Percentiles rank a stretch among this genome's conserved stretches.
phyloP scores from a whole-genome alignment of 2,888 invertebrate species.

The Cryptus armator region DNA sequence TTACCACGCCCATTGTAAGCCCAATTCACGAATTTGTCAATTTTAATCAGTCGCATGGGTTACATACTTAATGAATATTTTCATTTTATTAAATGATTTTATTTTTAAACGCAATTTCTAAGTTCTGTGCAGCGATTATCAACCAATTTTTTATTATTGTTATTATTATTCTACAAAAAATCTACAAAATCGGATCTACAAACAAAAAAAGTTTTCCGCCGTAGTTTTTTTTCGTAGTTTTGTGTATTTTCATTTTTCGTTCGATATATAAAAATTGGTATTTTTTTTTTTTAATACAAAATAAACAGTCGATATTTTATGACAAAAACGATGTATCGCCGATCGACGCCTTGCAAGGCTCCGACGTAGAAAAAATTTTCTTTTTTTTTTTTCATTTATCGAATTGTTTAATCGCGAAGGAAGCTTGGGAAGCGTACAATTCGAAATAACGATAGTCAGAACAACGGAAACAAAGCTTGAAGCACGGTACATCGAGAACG shows the following conservation, averaged over 20 bases:
- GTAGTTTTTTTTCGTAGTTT: too few relatives aligned
- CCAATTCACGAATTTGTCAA: background rate
- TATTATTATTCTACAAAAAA: too few relatives aligned
- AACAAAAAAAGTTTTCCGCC: too few relatives aligned
- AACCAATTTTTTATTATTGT: too few relatives aligned
- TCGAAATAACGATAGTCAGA: background rate
- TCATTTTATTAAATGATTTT: too few relatives aligned
- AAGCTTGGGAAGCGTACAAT: background rate
- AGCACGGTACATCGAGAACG: background rate
- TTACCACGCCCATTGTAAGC: conserved; percentile 1
- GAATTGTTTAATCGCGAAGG: background rate
- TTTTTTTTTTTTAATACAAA: too few relatives aligned
- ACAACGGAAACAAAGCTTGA: background rate
- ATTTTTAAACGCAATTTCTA: too few relatives aligned
- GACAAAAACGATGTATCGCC: background rate
- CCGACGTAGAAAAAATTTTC: background rate
- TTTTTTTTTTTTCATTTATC: background rate
- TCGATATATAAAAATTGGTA: too few relatives aligned
- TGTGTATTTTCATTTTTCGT: too few relatives aligned
- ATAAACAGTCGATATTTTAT: too few relatives aligned
- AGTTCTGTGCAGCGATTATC: too few relatives aligned
- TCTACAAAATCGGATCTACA: too few relatives aligned
- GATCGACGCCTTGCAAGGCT: background rate
- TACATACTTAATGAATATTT: background rate
- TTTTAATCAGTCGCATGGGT: background rate